Conservation (phyloP, 2,797 vertebrate species). For the Argyrosomus regius region DNA sequence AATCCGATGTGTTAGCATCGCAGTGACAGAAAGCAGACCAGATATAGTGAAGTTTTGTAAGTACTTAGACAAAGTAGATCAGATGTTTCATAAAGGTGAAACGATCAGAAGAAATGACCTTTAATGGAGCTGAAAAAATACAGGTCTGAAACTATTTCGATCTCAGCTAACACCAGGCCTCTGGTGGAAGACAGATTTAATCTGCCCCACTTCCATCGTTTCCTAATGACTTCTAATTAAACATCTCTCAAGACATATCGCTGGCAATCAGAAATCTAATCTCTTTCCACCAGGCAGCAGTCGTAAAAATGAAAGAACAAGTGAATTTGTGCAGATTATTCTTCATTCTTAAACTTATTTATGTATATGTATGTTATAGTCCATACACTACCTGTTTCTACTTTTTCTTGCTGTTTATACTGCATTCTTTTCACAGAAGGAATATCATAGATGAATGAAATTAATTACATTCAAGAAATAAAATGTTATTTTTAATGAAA, state of each 20-base stretch:
- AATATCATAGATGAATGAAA: neutral
- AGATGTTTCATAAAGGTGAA: neutral
- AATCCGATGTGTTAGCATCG: neutral
- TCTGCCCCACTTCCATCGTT: constrained; percentile 44
- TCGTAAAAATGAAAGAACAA: neutral
- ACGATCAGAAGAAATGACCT: constrained; percentile 12
- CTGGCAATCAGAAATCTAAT: constrained; percentile 5
- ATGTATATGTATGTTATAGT: neutral
- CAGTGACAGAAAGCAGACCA: neutral
- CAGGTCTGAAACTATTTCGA: constrained; percentile 21
- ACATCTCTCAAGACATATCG: constrained; percentile 30
- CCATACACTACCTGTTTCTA: neutral
- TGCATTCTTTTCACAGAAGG: neutral
- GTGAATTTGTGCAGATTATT: neutral
- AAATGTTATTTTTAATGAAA: constrained; percentile 2
- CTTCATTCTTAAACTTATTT: neutral
- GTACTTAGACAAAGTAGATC: neutral
- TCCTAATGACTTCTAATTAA: constrained; percentile 47
- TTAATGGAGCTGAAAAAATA: constrained; percentile 25
- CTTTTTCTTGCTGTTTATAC: neutral
- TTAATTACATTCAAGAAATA: neutral
- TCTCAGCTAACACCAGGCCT: constrained; percentile 12
- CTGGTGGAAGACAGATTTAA: constrained; percentile 45
- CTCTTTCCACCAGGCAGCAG: neutral
- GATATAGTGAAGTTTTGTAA: neutral